phyloP scores from a whole-genome alignment of 2,888 invertebrate species.

The Gari tellinella region DNA sequence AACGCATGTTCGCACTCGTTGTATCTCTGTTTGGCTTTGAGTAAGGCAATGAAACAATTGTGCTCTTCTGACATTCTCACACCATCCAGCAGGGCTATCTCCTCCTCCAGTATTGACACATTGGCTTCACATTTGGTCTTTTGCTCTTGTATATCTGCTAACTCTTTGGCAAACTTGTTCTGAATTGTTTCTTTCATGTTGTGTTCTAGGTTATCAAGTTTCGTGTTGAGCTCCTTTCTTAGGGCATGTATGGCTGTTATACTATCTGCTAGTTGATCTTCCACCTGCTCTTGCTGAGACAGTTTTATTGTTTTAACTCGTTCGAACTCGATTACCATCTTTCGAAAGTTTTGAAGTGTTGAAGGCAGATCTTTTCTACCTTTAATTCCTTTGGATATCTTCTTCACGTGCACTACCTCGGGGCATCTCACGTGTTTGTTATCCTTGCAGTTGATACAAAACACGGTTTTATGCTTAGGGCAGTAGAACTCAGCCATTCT shows the following conservation, averaged over 20 bases:
- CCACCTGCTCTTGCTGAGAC: constrained; percentile 21
- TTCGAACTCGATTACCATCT: constrained; percentile 38
- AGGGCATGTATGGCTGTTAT: constrained; percentile 25
- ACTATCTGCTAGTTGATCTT: constrained; percentile 30
- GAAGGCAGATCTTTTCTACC: constrained; percentile 21
- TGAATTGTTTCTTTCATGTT: constrained; percentile 19
- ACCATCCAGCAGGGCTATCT: constrained; percentile 20
- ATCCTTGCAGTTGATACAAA: constrained; percentile 41
- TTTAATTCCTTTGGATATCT: constrained; percentile 32
- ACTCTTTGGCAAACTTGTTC: constrained; percentile 28
- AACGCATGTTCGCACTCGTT: constrained; percentile 28
- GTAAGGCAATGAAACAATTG: constrained; percentile 33
- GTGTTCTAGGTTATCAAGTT: constrained; percentile 31
- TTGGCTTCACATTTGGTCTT: constrained; percentile 20
- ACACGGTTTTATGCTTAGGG: constrained; percentile 24
- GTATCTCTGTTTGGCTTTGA: constrained; percentile 22
- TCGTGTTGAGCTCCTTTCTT: constrained; percentile 24
- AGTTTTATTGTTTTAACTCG: constrained; percentile 25
- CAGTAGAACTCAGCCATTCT: constrained; percentile 37
- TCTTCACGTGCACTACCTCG: constrained; percentile 15
- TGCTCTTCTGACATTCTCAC: constrained; percentile 28
- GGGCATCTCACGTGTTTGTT: constrained; percentile 24
- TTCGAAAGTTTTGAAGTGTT: constrained; percentile 26
- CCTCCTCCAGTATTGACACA: constrained; percentile 15
- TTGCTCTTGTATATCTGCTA: constrained; percentile 17